Percentiles rank a stretch among this genome's conserved stretches.
Conservation (phyloP, 1,140 invertebrate species). For the Amyelois transitella region DNA sequence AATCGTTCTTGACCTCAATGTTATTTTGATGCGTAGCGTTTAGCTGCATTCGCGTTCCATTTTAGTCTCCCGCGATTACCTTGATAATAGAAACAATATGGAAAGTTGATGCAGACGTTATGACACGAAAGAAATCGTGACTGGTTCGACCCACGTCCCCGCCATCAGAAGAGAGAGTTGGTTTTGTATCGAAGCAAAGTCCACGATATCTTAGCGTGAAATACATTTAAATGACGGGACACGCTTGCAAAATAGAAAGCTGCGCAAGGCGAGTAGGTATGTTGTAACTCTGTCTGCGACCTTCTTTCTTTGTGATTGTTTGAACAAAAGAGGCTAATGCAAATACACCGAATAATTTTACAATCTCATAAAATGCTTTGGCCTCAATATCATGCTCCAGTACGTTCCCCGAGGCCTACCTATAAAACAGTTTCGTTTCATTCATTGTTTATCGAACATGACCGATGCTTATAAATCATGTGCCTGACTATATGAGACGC, state of each 20-base stretch:
- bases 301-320: conserved; percentile 54
- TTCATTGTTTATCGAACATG: conserved; percentile 20
- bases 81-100: conserved; percentile 32
- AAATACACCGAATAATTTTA: conserved; percentile 41
- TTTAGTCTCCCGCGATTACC: conserved; percentile 20
- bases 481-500: conserved; percentile 36
- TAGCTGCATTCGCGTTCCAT: conserved; percentile 30
- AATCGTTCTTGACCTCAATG: conserved; percentile 57
- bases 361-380: conserved; percentile 41
- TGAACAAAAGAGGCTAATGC: conserved; percentile 64
- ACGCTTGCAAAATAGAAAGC: conserved; percentile 70
- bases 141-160: conserved; percentile 52
- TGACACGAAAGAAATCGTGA: conserved; percentile 59
- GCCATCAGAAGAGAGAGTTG: conserved; percentile 64
- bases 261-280: conserved; percentile 66
- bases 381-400: conserved; percentile 59
- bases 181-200: conserved; percentile 30
- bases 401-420: conserved; percentile 37
- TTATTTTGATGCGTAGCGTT: conserved; percentile 26
- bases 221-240: conserved; percentile 72
- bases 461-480: conserved; percentile 29
- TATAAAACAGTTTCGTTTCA: conserved; percentile 19
- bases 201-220: conserved; percentile 61
- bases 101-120: conserved; percentile 45
- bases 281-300: conserved; percentile 56